These are phyloP conservation scores for Psammodynastes pulverulentus DNA, from an alignment of 2,113 vertebrate genomes.

Conservation along the genomic window DNA sequence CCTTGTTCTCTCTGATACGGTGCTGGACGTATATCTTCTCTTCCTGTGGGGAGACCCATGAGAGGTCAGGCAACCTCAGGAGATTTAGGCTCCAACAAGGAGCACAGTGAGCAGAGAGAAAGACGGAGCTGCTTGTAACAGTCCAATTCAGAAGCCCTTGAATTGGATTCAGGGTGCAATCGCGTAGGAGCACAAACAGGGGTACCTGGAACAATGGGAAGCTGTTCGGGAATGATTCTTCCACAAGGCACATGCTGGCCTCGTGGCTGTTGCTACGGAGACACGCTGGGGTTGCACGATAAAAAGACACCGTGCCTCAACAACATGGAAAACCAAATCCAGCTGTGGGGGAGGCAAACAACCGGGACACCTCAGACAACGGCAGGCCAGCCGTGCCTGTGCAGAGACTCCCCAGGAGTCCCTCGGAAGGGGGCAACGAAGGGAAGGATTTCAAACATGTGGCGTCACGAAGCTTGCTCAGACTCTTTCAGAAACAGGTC, in stretches of 20 bases:
- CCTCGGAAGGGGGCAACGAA: not conserved
- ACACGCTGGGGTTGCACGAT: not conserved
- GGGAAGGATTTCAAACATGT: not conserved
- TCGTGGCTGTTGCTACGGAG: too few species aligned
- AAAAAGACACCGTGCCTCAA: too few species aligned
- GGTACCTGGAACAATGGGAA: too few species aligned
- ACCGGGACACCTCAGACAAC: too few species aligned
- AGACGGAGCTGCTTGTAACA: not conserved
- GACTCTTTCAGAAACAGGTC: too few species aligned
- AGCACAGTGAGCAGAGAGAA: not conserved
- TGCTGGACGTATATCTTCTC: conserved; percentile 93
- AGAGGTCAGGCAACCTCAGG: too few species aligned
- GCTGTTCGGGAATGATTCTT: too few species aligned
- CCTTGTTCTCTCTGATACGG: conserved; percentile 72
- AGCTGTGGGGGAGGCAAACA: not conserved
- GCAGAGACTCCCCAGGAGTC: too few species aligned
- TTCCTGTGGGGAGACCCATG: conserved; percentile 68
- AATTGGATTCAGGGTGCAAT: not conserved
- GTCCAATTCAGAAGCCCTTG: not conserved
- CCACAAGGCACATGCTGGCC: not conserved
- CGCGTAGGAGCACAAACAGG: too few species aligned
- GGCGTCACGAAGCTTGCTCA: not conserved
- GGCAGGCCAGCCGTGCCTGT: too few species aligned
- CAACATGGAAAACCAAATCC: too few species aligned
- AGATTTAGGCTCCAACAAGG: not conserved